Conservation (phyloP, 2,797 vertebrate species). For the Urocyon cinereoargenteus region DNA sequence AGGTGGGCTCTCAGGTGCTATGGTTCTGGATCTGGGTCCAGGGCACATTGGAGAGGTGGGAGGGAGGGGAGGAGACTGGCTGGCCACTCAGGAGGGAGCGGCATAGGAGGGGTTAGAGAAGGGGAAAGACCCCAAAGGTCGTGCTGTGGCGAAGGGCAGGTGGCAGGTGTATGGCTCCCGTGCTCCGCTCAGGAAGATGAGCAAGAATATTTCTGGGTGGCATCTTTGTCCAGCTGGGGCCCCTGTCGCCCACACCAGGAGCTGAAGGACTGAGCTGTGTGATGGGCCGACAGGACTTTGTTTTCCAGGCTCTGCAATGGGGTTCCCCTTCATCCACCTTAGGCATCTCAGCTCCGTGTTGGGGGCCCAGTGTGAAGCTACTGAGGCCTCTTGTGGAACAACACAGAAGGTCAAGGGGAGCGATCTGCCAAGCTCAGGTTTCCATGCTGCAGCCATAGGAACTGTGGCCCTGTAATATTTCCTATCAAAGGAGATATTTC, state of each 20-base stretch:
- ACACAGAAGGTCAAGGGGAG: not conserved
- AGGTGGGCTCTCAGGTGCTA: not conserved
- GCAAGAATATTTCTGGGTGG: too few relatives aligned
- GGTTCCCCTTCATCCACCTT: too few relatives aligned
- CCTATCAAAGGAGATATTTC: not conserved
- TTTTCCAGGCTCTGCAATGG: not conserved
- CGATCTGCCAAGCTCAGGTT: not conserved
- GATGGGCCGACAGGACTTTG: not conserved
- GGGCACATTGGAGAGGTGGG: not conserved
- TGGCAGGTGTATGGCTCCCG: not conserved
- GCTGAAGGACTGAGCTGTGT: not conserved
- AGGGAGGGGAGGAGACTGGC: not conserved
- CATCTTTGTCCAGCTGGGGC: not conserved
- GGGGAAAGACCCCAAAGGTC: too few relatives aligned
- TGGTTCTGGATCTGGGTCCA: not conserved
- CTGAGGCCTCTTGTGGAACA: not conserved
- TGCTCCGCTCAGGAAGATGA: not conserved
- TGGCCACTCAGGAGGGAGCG: not conserved
- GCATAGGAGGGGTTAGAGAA: not conserved
- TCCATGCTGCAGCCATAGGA: not conserved
- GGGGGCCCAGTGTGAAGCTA: not conserved
- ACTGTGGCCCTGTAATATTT: not conserved
- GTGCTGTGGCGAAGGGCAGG: accelerated
- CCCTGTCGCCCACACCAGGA: not conserved
- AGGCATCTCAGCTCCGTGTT: not conserved